Evolutionary conservation across 2,797 vertebrate species (phyloP), one percentile per base, ranked within the genome.

Genomic region (Pterois miles): DNA sequence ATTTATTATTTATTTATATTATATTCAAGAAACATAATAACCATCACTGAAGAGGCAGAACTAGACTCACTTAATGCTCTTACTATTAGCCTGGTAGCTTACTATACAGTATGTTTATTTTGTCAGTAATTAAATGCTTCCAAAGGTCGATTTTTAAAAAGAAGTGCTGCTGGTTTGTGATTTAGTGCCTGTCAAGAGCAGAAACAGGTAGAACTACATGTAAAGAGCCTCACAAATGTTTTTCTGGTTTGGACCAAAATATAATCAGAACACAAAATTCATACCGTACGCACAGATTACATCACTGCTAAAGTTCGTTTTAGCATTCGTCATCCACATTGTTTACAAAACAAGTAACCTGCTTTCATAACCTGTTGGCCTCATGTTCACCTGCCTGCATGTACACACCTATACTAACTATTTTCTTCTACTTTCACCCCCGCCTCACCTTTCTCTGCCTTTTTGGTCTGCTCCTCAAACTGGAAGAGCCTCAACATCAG

Each of bases 391-490:
- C 59, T 48, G 29, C 72, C 62, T 1, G 6, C 68, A 67, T 25
- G 57, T 48, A 62, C 56, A 58, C 33, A 50, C 38, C 64, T 1
- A 8, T 8, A 34, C 25, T 3, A 60, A 56, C 18, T 33, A 36
- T 65, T 48, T 33, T 14, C 36, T 27, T 14, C 16, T 16, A 12
- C 7, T 7, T 48, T 29, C 46, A 8, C 66, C 75, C 72, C 63
- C 23, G 20, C 46, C 88, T 82, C 91, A 98, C 98, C 98, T 96
- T 92, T 97, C 92, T 98, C 97, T 2, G 97, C 96, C 86, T 94
- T 97, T 93, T 95, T 97, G 87, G 97, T 98, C 91, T 98, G 96
- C 94, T 97, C 94, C 88, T 99, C 96, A 2, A 96, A 98, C 78
- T 97, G 95, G 77, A 96, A 96, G 46, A 99, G 95, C 82, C 95